A percentile compares a stretch with the other conserved stretches of the same genome.
phyloP scores from a whole-genome alignment of 2,113 vertebrate genomes.

The Athene noctua region DNA sequence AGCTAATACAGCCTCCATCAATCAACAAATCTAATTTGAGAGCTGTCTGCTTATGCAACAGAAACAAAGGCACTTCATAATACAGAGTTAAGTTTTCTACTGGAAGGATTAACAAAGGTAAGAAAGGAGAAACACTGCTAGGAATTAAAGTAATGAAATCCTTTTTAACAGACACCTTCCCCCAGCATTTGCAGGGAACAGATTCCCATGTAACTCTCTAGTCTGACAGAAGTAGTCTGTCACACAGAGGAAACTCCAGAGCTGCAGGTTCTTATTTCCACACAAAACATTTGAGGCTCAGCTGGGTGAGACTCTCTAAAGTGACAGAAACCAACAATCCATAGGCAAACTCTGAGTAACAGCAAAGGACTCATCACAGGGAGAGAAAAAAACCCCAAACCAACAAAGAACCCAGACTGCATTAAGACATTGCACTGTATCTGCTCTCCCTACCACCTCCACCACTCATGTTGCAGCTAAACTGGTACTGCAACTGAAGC shows the following conservation, averaged over 20 bases:
- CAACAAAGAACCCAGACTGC: background rate
- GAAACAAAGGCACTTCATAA: background rate
- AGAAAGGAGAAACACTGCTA: background rate
- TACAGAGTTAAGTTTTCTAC: background rate
- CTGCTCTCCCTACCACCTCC: background rate
- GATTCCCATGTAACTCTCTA: background rate
- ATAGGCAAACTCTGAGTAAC: background rate
- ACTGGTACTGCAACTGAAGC: background rate
- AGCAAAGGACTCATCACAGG: background rate
- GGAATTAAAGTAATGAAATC: background rate
- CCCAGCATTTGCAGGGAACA: background rate
- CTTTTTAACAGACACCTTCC: background rate
- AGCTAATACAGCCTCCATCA: background rate
- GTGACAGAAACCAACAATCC: background rate
- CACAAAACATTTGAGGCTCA: background rate
- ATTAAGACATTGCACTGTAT: background rate
- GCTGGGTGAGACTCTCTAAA: background rate
- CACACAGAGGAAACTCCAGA: background rate
- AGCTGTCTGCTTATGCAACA: background rate
- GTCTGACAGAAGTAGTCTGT: background rate
- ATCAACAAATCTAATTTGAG: background rate
- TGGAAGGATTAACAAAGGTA: background rate
- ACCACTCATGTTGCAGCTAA: background rate
- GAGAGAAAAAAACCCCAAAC: background rate
- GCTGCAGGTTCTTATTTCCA: background rate